Evolutionary conservation across 2,113 vertebrate species (phyloP), one percentile per base, ranked within the genome.

Genomic region (Zingel zingel): DNA sequence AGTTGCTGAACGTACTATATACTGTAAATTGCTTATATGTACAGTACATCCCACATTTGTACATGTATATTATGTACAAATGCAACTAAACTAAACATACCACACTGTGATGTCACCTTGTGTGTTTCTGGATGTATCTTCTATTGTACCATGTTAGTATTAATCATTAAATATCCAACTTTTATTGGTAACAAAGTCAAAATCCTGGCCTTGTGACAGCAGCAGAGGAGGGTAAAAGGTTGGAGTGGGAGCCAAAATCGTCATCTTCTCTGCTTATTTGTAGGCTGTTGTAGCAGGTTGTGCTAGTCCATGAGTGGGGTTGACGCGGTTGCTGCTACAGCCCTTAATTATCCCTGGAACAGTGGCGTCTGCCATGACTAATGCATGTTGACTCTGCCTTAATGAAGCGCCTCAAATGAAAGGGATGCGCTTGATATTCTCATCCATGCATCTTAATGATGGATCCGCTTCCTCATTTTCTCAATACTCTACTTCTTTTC

Each of bases 311-410:
- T 78, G 76, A 81, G 74, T 21, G 1, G 70, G 69, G 81, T 51
- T 78, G 79, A 73, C 74, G 27, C 25, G 12, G 79, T 65, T 33
- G n/a, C 72, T 78, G 74, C 68, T 68, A 86, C 78, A 66, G 67
- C 71, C 75, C 71, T 86, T 92, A 90, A 90, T 93, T 91, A 88
- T 77, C 74, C 81, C 77, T 33, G 61, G 58, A 89, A 83, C 81
- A 77, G 79, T 23, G 2, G 65, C 45, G 70, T 64, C 66, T 30
- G 51, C 88, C 48, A 88, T 92, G 89, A 92, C 91, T 93, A 93
- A 94, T 89, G 88, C 83, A 77, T 91, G 89, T 93, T 94, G 92
- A 93, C 92, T 86, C 88, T 90, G 86, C 81, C 67, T 70, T 94
- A 76, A 95, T 94, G 93, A 95, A 92, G 90, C 82, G 48, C 76